Base-by-base conservation (phyloP, 2,888 invertebrate species). In the Limenitis arthemis region DNA sequence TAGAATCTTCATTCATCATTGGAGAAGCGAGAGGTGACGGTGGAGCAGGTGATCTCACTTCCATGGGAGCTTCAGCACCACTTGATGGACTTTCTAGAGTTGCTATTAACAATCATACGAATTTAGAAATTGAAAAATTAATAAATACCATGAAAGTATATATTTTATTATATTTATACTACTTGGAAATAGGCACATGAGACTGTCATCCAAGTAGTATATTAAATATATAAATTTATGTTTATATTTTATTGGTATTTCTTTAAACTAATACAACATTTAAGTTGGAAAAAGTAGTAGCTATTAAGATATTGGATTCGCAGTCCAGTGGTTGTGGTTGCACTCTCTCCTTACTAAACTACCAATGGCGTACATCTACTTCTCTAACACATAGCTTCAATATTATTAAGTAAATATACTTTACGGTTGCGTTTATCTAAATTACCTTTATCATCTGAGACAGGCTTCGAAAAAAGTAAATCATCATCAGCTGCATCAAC, bases 401-500 rank as follows among this genome's bases (percentile, higher is more conserved):
- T 20, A 20, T 20, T 20, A 20, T 20, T 20, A 20, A 20, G 4
- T 20, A 20, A 20, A 20, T 20, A 20, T 20, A 20, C 1, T 20
- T 20, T 20, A 20, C 20, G 20, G 20, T 20, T 20, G 4, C 20
- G 20, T 20, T 20, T 20, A 20, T 20, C 20, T 20, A 32, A 32
- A 20, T 59, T 61, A 84, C 75, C 89, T 87, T 75, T 90, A 71
- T 93, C 93, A 72, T 93, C 92, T 33, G 90, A 82, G 41, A 88
- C 91, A 5, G 90, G 88, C 67, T 94, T 91, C 60, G 94, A 94
- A 75, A 95, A 95, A 75, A 95, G 88, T 74, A 95, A 79, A 65
- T 95, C 95, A 40, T 94, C 93, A 69, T 96, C 96, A 1, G 93
- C 95, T 0, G 94, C 94, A 69, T 96, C 96, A 75, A 96, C 93